Evolutionary conservation across 2,888 invertebrate species (phyloP).

Genomic region (Folsomia candida): DNA sequence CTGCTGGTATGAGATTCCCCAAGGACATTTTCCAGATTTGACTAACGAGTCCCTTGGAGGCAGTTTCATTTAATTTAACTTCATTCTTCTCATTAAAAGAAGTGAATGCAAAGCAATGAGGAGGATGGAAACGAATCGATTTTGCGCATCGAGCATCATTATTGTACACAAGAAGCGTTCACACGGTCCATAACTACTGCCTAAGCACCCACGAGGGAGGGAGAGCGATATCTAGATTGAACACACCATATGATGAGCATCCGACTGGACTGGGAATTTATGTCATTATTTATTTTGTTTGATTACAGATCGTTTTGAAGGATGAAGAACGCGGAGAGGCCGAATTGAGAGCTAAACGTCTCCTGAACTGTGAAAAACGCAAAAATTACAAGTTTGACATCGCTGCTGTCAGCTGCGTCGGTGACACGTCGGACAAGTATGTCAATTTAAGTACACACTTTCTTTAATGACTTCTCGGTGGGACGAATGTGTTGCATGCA

Average conservation of each 20-base stretch:
- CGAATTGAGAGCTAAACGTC: slow-evolving; percentile 75
- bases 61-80: not conserved
- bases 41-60: not conserved
- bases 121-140: no score
- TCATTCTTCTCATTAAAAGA: not conserved
- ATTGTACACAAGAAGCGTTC: not conserved
- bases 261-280: no score
- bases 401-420: slow-evolving; percentile 87
- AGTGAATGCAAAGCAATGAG: not conserved
- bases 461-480: not conserved
- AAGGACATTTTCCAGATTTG: not conserved
- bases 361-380: slow-evolving; percentile 88
- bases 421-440: slow-evolving; percentile 76
- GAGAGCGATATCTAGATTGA: no score
- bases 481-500: no score
- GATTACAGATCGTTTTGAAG: slow-evolving; percentile 53
- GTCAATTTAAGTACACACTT: slow-evolving; percentile 51
- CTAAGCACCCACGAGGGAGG: no score
- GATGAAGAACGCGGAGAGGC: slow-evolving; percentile 65
- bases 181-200: not conserved
- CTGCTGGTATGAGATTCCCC: no score
- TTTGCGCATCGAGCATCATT: no score
- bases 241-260: no score
- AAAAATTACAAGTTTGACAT: slow-evolving; percentile 95
- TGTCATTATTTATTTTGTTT: not conserved